Evolutionary conservation across 2,797 vertebrate species (phyloP), one percentile per base, ranked within the genome.

Genomic region (Notolabrus celidotus): DNA sequence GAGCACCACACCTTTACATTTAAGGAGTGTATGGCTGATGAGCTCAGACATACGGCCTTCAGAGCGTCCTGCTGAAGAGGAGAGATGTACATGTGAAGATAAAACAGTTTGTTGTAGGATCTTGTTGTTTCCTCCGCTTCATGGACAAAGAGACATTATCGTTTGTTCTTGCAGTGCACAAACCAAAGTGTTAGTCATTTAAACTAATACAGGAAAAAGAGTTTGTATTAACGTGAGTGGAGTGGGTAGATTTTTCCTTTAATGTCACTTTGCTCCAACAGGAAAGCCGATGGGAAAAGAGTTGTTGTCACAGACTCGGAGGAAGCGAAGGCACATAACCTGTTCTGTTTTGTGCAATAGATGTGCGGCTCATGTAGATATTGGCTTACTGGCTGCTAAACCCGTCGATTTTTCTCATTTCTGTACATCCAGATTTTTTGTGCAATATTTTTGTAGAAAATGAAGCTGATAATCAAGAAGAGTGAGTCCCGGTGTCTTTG

Each of bases 361-460:
- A 67, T 12, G 4, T 72, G 61, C 74, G 75, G 59, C 67, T 76
- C 62, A 1, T 75, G 60, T 88, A 80, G 65, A 79, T 81, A 66
- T 57, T 58, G 36, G 56, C 82, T 83, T 66, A 51, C 51, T 79
- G 61, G 77, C 82, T 85, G 84, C 81, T 74, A 41, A 67, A 67
- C 62, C 53, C 62, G 63, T 87, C 54, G 20, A 17, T 72, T 50
- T 67, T 50, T 80, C 58, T 69, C 55, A 27, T 86, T 69, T 72
- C 70, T 80, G 67, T 84, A 77, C 53, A 68, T 86, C 69, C 56
- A 76, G 60, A 80, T 79, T 81, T 83, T 83, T 77, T 81, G 87
- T 93, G 89, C 88, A 91, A 85, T 91, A 88, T 91, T 91, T 90
- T 87, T 90, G 75, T 82, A 82, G 79, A 25, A 83, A 84, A 71